A percentile compares a stretch with the other conserved stretches of the same genome.
Evolutionary conservation across 2,797 vertebrate species (phyloP).

Genomic region (Hylomyscus alleni): DNA sequence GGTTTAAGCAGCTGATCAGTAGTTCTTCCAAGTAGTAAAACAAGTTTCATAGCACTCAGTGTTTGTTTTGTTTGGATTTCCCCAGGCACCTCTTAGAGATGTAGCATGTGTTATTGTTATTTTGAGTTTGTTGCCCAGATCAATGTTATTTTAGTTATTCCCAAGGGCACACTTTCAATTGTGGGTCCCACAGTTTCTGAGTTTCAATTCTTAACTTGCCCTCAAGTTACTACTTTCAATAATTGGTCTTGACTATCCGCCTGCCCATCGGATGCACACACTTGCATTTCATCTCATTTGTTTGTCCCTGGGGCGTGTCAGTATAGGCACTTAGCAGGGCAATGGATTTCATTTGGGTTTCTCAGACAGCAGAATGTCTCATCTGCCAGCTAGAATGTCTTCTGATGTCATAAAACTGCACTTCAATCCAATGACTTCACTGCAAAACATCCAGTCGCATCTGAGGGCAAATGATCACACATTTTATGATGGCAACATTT

Average conservation of each 20-base stretch:
- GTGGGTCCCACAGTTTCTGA: not conserved
- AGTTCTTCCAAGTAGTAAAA: slow-evolving; percentile 8
- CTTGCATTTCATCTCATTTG: slow-evolving; percentile 12
- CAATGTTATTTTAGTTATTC: slow-evolving; percentile 32
- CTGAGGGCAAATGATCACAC: not conserved
- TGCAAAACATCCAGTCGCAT: not conserved
- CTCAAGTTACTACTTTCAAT: not conserved
- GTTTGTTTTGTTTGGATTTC: slow-evolving; percentile 38
- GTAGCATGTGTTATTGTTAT: slow-evolving; percentile 26
- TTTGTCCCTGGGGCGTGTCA: not conserved
- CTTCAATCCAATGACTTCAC: not conserved
- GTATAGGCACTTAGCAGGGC: not conserved
- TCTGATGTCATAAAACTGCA: not conserved
- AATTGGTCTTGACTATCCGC: not conserved
- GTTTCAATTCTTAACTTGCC: not conserved
- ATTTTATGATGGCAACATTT: not conserved
- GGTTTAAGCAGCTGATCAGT: not conserved
- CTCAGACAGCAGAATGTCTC: not conserved
- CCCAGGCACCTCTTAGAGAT: not conserved
- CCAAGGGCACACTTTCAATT: not conserved
- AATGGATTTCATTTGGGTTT: not conserved
- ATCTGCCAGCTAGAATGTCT: not conserved
- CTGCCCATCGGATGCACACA: not conserved
- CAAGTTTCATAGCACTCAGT: not conserved
- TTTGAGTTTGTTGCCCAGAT: not conserved